A percentile compares a stretch with the other conserved stretches of the same genome.
These are phyloP conservation scores for Typhlichthys eigenmanni DNA, from an alignment of 2,797 vertebrate genomes.

Conservation along the genomic window DNA sequence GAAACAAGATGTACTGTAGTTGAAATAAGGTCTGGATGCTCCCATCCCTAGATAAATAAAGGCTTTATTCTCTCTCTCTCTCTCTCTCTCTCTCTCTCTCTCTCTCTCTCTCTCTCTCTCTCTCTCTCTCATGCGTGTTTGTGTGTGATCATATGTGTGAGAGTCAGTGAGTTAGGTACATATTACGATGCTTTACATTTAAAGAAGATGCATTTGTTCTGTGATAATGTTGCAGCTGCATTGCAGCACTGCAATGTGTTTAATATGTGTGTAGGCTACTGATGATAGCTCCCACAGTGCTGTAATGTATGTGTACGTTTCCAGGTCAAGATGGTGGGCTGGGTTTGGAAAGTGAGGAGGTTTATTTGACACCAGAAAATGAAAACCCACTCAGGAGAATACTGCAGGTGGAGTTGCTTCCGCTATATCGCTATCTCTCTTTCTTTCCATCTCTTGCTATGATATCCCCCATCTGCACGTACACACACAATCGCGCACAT, in stretches of 20 bases:
- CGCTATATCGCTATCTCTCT: conserved; percentile 14
- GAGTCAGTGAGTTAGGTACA: neutral
- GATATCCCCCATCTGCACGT: conserved; percentile 23
- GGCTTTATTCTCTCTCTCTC: too few relatives aligned
- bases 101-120: neutral
- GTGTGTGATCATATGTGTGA: too few relatives aligned
- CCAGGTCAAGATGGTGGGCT: conserved; percentile 76
- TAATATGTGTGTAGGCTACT: conserved; percentile 30
- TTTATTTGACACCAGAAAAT: conserved; percentile 76
- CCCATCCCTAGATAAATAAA: too few relatives aligned
- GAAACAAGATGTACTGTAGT: too few relatives aligned
- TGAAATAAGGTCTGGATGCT: too few relatives aligned
- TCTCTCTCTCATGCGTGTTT: too few relatives aligned
- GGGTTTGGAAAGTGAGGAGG: conserved; percentile 76
- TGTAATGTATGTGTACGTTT: conserved; percentile 52
- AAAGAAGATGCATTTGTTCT: conserved; percentile 27
- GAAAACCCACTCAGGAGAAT: conserved; percentile 83
- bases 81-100: neutral
- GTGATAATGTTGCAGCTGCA: conserved; percentile 46
- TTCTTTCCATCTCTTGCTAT: neutral
- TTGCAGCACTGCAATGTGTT: conserved; percentile 39
- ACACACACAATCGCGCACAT: conserved; percentile 23
- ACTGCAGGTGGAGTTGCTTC: conserved; percentile 76
- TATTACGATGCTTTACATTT: neutral
- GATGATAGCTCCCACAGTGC: conserved; percentile 32